A percentile compares a stretch with the other conserved stretches of the same genome.
Conservation (phyloP, 2,888 invertebrate species). For the Lepidochrysops patricia region DNA sequence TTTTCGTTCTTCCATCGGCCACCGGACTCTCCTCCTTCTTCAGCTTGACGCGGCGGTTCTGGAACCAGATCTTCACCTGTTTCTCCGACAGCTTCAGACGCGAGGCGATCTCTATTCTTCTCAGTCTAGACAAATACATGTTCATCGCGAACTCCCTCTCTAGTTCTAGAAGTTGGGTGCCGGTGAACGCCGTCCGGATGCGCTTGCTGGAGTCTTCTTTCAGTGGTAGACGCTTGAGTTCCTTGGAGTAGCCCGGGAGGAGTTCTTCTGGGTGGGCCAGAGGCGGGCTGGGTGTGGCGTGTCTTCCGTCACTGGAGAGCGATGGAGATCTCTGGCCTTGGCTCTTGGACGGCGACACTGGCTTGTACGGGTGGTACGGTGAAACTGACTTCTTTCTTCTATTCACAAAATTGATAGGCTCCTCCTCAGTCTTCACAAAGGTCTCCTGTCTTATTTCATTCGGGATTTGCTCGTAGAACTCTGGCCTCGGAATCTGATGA, state of each 20-base stretch:
- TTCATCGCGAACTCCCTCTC: slow-evolving; percentile 92
- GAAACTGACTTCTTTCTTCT: slow-evolving; percentile 60
- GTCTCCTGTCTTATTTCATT: slow-evolving; percentile 40
- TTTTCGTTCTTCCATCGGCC: slow-evolving; percentile 43
- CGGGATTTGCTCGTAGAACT: slow-evolving; percentile 42
- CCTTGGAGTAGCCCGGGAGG: slow-evolving; percentile 58
- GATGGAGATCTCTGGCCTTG: slow-evolving; percentile 60
- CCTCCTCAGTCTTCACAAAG: slow-evolving; percentile 52
- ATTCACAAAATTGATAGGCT: slow-evolving; percentile 46
- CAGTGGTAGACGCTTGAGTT: slow-evolving; percentile 60
- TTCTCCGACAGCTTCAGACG: slow-evolving; percentile 91
- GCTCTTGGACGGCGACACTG: slow-evolving; percentile 53
- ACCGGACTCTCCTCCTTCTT: slow-evolving; percentile 88
- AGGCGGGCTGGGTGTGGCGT: slow-evolving; percentile 73
- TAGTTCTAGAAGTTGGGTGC: slow-evolving; percentile 88
- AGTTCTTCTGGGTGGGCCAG: slow-evolving; percentile 60
- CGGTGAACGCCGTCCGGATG: slow-evolving; percentile 94
- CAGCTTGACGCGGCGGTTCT: slow-evolving; percentile 93
- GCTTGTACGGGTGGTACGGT: slow-evolving; percentile 61
- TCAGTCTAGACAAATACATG: slow-evolving; percentile 91
- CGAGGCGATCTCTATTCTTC: slow-evolving; percentile 95
- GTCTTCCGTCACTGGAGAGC: slow-evolving; percentile 64
- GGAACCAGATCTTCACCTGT: slow-evolving; percentile 97
- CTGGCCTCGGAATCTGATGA: slow-evolving; percentile 54
- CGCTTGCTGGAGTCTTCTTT: slow-evolving; percentile 85